phyloP scores from a whole-genome alignment of 2,797 vertebrate species.

The Vireo griseus region DNA sequence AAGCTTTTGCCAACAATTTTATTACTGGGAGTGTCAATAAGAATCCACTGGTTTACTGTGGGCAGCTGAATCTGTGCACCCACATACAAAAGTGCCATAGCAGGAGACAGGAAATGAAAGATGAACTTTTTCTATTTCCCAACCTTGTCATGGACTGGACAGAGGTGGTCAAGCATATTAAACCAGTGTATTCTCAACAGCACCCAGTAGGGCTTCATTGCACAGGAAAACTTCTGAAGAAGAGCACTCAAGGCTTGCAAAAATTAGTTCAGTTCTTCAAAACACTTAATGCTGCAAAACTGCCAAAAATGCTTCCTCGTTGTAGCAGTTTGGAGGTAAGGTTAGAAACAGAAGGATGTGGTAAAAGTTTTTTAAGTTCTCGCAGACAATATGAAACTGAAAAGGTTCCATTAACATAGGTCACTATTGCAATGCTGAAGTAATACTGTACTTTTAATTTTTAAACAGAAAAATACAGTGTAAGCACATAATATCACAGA shows the following conservation, averaged over 20 bases:
- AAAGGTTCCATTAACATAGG: neutral
- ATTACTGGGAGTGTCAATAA: constrained; percentile 38
- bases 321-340: neutral
- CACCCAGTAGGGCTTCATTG: fast-evolving
- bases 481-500: neutral
- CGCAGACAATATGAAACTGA: neutral
- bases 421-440: neutral
- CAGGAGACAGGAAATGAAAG: neutral
- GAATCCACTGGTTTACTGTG: neutral
- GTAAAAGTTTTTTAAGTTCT: neutral
- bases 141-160: neutral
- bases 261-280: neutral
- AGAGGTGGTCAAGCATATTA: neutral
- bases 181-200: neutral
- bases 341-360: neutral
- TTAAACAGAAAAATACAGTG: neutral
- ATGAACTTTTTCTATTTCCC: neutral
- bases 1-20: constrained; percentile 38
- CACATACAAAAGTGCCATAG: neutral
- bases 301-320: neutral
- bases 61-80: neutral
- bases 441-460: neutral
- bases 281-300: neutral
- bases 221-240: neutral
- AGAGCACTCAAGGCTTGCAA: neutral